These are phyloP conservation scores for Crossaster papposus DNA, from an alignment of 53 echinoderm and acorn worm species.

Conservation along the genomic window DNA sequence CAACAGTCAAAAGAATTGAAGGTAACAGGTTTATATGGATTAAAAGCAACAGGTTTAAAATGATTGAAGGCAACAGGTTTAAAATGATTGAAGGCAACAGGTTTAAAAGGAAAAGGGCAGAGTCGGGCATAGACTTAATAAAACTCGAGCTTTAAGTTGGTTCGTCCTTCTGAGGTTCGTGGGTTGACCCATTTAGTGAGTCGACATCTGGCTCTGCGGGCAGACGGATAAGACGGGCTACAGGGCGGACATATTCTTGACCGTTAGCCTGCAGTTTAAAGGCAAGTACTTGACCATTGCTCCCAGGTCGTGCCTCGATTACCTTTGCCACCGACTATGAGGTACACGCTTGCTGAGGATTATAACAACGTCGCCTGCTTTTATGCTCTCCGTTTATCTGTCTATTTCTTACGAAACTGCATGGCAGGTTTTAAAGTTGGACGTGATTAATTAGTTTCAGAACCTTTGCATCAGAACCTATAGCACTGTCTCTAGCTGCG, in stretches of 20 bases:
- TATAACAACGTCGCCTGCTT: background rate
- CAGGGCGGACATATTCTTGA: constrained; percentile 19
- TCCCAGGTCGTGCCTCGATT: background rate
- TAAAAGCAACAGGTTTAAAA: too few relatives aligned
- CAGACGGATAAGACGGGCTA: constrained; percentile 1
- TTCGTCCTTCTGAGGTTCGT: background rate
- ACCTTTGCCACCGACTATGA: constrained; percentile 16
- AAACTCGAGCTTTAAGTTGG: background rate
- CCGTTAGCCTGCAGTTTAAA: constrained; percentile 11
- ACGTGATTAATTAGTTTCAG: constrained; percentile 4
- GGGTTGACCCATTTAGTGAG: background rate
- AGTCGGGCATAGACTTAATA: background rate
- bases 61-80: background rate
- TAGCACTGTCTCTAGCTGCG: constrained; percentile 37
- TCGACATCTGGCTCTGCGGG: constrained; percentile 9
- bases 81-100: background rate
- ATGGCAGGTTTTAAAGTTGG: background rate
- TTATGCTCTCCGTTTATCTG: background rate
- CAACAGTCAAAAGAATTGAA: background rate
- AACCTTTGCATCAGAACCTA: constrained; percentile 21
- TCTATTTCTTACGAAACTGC: constrained; percentile 11
- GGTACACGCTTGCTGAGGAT: constrained; percentile 17
- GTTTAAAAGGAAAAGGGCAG: background rate
- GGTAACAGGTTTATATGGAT: too few relatives aligned
- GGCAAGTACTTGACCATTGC: background rate